phyloP scores from a whole-genome alignment of 2,797 vertebrate genomes.

The Psittacula derbiana region DNA sequence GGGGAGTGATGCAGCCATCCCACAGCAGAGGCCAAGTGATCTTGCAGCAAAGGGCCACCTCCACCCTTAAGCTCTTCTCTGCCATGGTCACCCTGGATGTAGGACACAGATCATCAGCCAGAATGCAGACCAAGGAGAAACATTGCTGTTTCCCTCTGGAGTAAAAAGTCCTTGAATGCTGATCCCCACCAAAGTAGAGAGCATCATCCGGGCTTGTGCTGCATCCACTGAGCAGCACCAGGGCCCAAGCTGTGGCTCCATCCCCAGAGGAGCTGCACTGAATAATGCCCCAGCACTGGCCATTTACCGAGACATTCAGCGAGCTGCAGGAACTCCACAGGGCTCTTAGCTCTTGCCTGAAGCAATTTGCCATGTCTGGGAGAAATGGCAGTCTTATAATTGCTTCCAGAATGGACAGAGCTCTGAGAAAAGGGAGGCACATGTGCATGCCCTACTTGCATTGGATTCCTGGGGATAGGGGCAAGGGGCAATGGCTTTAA shows the following conservation, averaged over 20 bases:
- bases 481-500: neutral
- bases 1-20: neutral
- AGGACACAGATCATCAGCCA: neutral
- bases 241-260: fast-evolving
- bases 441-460: neutral
- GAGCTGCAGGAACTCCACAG: neutral
- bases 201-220: neutral
- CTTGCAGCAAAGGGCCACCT: neutral
- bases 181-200: neutral
- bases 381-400: neutral
- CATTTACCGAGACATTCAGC: neutral
- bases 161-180: neutral
- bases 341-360: neutral
- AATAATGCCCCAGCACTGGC: neutral
- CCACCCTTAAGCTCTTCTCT: neutral
- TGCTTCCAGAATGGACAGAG: neutral
- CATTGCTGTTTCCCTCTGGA: neutral
- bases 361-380: neutral
- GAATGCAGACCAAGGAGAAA: neutral
- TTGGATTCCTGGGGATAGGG: neutral
- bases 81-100: neutral
- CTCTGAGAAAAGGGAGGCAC: neutral
- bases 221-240: neutral
- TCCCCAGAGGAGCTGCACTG: neutral
- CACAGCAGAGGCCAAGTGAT: neutral